Evolutionary conservation across 1,140 invertebrate species (phyloP).

Genomic region (Drosophila erecta): DNA sequence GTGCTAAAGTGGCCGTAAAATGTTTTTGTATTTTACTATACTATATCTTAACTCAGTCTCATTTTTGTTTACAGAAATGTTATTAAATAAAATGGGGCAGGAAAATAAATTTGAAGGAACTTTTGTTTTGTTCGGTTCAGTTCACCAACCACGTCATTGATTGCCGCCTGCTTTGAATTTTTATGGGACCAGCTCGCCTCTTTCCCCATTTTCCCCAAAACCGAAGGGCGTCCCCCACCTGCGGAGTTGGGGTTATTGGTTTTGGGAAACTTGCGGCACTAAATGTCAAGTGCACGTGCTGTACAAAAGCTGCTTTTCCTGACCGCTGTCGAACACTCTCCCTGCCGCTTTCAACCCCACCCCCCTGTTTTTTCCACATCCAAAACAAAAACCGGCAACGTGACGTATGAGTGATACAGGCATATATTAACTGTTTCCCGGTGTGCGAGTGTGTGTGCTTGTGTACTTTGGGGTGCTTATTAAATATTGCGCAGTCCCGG

Average conservation of each 20-base stretch:
- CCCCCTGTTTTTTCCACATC: neutral
- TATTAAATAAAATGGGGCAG: no score
- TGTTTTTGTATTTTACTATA: no score
- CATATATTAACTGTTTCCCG: conserved; percentile 33
- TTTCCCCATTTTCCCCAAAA: conserved; percentile 2
- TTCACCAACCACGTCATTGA: conserved; percentile 54
- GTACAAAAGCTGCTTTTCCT: conserved; percentile 40
- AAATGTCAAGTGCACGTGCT: conserved; percentile 80
- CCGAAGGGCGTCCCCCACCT: conserved; percentile 4
- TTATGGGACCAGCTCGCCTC: conserved; percentile 27
- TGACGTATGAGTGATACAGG: conserved; percentile 77
- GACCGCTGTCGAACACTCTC: conserved; percentile 27
- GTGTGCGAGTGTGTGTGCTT: neutral
- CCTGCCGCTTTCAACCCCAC: neutral
- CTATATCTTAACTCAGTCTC: no score
- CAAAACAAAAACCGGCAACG: conserved; percentile 45
- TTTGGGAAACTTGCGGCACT: conserved; percentile 58
- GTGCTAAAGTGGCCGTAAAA: no score
- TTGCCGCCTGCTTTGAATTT: conserved; percentile 73
- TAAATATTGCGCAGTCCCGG: conserved; percentile 73
- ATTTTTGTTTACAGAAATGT: no score
- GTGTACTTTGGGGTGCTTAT: conserved; percentile 51
- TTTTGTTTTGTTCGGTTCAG: conserved; percentile 8
- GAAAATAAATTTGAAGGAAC: neutral
- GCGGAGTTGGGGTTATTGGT: conserved; percentile 47